phyloP scores from a whole-genome alignment of 2,113 vertebrate genomes.

The Bos indicus region DNA sequence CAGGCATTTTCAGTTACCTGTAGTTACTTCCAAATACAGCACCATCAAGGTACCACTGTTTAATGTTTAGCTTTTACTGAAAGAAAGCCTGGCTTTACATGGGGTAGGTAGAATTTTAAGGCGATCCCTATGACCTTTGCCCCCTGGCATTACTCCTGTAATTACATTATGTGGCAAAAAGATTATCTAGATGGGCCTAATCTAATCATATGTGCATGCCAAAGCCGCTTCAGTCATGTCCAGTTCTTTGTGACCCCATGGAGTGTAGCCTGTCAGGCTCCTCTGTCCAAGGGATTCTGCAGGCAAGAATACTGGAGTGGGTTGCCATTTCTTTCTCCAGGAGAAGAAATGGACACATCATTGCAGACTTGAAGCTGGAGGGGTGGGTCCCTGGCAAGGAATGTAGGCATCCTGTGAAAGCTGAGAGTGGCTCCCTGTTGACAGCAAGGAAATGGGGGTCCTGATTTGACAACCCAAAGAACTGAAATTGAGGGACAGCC shows the following conservation, averaged over 20 bases:
- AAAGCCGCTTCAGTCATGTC: neutral
- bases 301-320: neutral
- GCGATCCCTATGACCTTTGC: neutral
- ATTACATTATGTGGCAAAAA: neutral
- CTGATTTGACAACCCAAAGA: neutral
- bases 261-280: neutral
- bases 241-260: neutral
- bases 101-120: neutral
- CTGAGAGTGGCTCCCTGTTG: neutral
- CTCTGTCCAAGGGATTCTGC: neutral
- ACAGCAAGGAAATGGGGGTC: neutral
- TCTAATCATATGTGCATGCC: neutral
- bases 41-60: neutral
- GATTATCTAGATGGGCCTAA: neutral
- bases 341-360: neutral
- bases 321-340: neutral
- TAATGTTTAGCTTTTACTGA: neutral
- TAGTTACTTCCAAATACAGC: neutral
- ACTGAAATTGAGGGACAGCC: neutral
- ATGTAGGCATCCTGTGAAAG: neutral
- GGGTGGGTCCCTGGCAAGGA: neutral
- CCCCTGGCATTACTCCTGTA: neutral
- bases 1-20: neutral
- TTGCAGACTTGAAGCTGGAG: neutral
- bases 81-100: neutral